phyloP scores from a whole-genome alignment of 2,888 invertebrate genomes.

The Minunthozetes semirufus region DNA sequence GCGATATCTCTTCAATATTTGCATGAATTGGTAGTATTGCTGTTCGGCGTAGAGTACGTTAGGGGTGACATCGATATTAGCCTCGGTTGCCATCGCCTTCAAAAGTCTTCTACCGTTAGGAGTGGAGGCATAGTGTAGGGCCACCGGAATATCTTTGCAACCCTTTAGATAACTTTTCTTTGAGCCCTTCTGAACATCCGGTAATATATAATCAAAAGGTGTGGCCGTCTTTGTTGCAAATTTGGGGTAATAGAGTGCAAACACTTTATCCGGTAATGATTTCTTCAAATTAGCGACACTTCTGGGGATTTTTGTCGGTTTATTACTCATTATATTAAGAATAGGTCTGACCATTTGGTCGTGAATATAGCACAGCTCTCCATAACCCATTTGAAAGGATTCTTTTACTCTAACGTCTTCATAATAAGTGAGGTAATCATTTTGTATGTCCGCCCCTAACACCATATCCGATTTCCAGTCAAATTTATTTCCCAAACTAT shows the following conservation, averaged over 20 bases:
- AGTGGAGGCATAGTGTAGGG: background rate
- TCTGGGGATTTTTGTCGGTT: background rate
- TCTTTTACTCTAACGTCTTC: background rate
- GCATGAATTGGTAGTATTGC: background rate
- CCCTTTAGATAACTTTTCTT: background rate
- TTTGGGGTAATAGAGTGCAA: background rate
- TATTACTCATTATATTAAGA: background rate
- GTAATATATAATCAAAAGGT: constrained; percentile 2
- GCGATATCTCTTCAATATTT: background rate
- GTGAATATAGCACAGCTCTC: constrained; percentile 15
- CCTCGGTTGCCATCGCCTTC: background rate
- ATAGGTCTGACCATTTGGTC: constrained; percentile 11
- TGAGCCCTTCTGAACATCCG: background rate
- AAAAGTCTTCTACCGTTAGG: background rate
- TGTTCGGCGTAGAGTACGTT: background rate
- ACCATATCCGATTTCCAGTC: background rate
- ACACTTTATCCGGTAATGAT: background rate
- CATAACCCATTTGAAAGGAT: background rate
- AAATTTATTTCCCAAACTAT: background rate
- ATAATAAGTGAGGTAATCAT: background rate
- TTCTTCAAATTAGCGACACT: background rate
- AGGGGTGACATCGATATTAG: background rate
- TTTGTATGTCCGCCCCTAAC: background rate
- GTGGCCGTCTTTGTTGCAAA: background rate
- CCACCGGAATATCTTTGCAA: background rate